phyloP scores from a whole-genome alignment of 2,888 invertebrate genomes.

The Lutraria lutraria region DNA sequence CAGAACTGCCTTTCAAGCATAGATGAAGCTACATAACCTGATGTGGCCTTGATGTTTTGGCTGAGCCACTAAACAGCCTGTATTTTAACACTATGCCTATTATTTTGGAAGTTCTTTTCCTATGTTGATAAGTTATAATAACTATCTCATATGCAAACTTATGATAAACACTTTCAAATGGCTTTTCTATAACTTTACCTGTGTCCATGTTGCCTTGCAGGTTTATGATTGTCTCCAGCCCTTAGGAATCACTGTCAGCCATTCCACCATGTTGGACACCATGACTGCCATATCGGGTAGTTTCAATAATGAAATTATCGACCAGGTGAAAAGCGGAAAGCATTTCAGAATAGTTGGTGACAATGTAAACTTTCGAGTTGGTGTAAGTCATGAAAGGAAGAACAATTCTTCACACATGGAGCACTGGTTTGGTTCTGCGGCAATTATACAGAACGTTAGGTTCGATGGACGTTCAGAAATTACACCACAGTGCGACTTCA shows the following conservation, averaged over 20 bases:
- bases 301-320: slow-evolving; percentile 30
- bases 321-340: not conserved
- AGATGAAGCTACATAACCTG: too few relatives aligned
- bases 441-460: not conserved
- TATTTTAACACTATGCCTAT: too few relatives aligned
- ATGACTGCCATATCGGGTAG: slow-evolving; percentile 31
- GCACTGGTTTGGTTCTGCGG: slow-evolving; percentile 28
- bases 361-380: too few relatives aligned
- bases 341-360: not conserved
- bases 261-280: slow-evolving; percentile 14
- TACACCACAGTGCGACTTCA: not conserved
- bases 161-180: too few relatives aligned
- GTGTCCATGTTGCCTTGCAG: too few relatives aligned
- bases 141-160: too few relatives aligned
- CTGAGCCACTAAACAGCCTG: too few relatives aligned
- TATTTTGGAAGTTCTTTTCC: too few relatives aligned
- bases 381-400: not conserved
- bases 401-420: not conserved
- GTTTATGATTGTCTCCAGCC: slow-evolving; percentile 41
- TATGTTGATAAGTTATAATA: too few relatives aligned
- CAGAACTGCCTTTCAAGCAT: too few relatives aligned
- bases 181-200: too few relatives aligned
- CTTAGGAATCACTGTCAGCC: slow-evolving; percentile 24
- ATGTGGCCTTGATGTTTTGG: too few relatives aligned
- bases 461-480: not conserved